phyloP scores from a whole-genome alignment of 2,113 vertebrate genomes.

The Natator depressus region DNA sequence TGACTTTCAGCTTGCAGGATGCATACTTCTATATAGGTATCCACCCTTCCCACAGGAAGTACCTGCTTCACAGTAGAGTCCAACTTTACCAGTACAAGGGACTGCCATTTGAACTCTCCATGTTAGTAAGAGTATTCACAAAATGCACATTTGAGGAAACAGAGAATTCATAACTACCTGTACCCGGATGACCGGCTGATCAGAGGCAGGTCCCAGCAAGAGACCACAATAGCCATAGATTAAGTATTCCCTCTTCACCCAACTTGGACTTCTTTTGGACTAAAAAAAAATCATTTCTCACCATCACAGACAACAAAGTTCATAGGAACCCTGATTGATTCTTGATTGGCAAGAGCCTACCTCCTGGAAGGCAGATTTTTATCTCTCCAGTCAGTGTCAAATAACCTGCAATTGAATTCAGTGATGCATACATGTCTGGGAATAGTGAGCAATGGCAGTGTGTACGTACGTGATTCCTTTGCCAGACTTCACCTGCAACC shows the following conservation, averaged over 20 bases:
- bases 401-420: too few species aligned
- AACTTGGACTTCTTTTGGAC: not conserved
- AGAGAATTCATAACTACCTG: not conserved
- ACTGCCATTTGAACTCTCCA: not conserved
- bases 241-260: not conserved
- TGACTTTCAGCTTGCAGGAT: not conserved
- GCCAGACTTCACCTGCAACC: too few species aligned
- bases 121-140: not conserved
- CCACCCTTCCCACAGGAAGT: not conserved
- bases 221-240: not conserved
- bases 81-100: not conserved
- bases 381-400: too few species aligned
- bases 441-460: too few species aligned
- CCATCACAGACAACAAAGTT: not conserved
- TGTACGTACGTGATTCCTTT: too few species aligned
- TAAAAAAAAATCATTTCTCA: not conserved
- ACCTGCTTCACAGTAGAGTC: not conserved
- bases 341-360: not conserved
- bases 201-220: not conserved
- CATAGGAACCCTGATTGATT: not conserved
- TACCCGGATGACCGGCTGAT: not conserved
- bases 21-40: not conserved
- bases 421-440: too few species aligned
- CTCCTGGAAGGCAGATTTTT: not conserved
- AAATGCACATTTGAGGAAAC: not conserved